phyloP scores from a whole-genome alignment of 2,113 vertebrate genomes.

The Ellobius talpinus region DNA sequence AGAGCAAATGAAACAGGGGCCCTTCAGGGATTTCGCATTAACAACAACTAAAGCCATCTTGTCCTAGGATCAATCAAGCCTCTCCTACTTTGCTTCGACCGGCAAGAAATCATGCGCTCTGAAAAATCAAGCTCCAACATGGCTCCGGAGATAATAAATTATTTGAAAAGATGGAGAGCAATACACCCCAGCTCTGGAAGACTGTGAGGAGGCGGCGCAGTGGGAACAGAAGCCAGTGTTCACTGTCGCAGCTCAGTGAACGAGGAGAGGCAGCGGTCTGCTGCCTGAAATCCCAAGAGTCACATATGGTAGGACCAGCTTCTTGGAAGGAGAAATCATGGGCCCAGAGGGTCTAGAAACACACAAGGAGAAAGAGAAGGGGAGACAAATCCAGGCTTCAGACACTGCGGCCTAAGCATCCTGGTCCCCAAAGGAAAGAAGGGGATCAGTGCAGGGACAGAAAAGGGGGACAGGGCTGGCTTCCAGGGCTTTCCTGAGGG shows the following conservation, averaged over 20 bases:
- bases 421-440: not conserved
- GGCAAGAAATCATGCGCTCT: not conserved
- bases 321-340: not conserved
- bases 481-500: rapidly evolving
- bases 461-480: no score
- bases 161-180: not conserved
- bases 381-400: not conserved
- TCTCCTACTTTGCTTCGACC: conserved; percentile 5
- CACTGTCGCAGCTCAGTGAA: not conserved
- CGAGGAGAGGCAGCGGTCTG: not conserved
- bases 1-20: conserved; percentile 62
- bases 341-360: not conserved
- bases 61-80: conserved; percentile 49
- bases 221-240: not conserved
- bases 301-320: not conserved
- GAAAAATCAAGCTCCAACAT: conserved; percentile 54
- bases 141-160: conserved; percentile 11
- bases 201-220: not conserved
- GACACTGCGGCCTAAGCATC: not conserved
- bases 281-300: not conserved
- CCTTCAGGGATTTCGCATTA: conserved; percentile 16
- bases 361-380: not conserved
- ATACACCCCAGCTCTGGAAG: conserved; percentile 30
- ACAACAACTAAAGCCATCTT: conserved; percentile 3
- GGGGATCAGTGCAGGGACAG: rapidly evolving